phyloP scores from a whole-genome alignment of 2,797 vertebrate genomes.

The Enteromius radiatus region DNA sequence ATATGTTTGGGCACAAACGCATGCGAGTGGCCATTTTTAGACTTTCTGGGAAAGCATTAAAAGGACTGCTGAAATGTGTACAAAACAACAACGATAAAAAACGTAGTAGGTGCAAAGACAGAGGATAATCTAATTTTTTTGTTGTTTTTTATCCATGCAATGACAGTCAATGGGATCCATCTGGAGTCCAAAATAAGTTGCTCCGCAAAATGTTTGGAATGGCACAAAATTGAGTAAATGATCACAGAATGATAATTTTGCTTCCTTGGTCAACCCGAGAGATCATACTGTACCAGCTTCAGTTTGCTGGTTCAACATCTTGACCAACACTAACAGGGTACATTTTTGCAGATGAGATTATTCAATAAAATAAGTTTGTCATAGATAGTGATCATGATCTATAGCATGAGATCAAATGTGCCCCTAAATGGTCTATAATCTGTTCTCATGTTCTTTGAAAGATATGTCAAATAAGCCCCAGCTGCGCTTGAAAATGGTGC shows the following conservation, averaged over 20 bases:
- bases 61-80: conserved; percentile 48
- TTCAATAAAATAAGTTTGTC: conserved; percentile 31
- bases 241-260: neutral
- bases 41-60: conserved; percentile 68
- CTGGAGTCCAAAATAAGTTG: neutral
- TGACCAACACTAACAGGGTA: neutral
- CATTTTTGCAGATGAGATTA: neutral
- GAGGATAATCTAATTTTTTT: neutral
- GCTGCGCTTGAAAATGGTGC: conserved; percentile 37
- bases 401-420: conserved; percentile 37
- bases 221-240: neutral
- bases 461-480: conserved; percentile 45
- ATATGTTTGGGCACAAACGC: conserved; percentile 70
- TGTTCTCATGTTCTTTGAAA: conserved; percentile 39
- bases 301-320: neutral
- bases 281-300: neutral
- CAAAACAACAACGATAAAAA: neutral
- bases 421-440: conserved; percentile 38
- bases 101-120: neutral
- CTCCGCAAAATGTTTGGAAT: neutral
- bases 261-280: neutral
- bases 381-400: conserved; percentile 35
- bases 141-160: neutral
- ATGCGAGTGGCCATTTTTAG: conserved; percentile 58
- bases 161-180: neutral